Conservation (phyloP, 2,113 vertebrate species). For the Panurus biarmicus region DNA sequence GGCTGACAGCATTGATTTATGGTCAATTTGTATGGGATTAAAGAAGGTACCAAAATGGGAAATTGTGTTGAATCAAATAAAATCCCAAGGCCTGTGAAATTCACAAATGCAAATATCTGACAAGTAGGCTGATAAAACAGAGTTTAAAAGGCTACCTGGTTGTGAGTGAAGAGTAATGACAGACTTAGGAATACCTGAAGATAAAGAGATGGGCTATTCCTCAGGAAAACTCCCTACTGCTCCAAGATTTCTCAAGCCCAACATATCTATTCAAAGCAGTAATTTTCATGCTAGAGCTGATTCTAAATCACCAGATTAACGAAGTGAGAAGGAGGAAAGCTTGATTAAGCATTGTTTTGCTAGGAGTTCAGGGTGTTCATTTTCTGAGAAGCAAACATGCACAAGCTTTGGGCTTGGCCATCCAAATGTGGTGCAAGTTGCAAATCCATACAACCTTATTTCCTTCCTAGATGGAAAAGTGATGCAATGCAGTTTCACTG, state of each 20-base stretch:
- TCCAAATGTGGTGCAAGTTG: neutral
- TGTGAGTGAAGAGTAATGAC: neutral
- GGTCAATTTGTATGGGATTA: neutral
- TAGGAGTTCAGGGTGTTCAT: neutral
- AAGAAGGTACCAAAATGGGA: neutral
- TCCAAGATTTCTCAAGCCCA: neutral
- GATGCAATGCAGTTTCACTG: neutral
- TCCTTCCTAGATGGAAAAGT: neutral
- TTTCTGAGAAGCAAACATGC: neutral
- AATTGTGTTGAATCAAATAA: neutral
- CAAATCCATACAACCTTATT: neutral
- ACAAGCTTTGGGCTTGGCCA: neutral
- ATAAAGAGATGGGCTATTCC: neutral
- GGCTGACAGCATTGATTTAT: neutral
- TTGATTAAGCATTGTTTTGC: neutral
- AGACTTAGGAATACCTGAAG: neutral
- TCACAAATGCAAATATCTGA: neutral
- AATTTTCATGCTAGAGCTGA: neutral
- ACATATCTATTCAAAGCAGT: neutral
- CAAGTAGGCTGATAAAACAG: neutral
- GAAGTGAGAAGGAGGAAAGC: neutral
- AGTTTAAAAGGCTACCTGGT: neutral
- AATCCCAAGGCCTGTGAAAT: neutral
- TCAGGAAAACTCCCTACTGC: neutral
- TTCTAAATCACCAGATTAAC: neutral